Conservation (phyloP, 2,888 invertebrate species). For the Epirrhoe alternata region DNA sequence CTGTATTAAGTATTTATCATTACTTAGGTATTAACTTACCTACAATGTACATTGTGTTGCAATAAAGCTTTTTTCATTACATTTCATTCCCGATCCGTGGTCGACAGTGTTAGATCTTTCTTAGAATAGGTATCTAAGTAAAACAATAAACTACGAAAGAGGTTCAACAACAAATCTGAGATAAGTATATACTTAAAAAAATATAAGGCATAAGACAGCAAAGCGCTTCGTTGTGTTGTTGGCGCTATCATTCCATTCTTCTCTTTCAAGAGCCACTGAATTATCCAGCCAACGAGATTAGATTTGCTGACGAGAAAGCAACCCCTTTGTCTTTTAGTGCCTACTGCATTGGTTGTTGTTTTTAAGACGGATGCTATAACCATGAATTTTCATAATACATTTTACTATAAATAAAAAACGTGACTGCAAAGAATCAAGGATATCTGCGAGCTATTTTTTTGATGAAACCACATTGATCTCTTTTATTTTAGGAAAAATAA, state of each 20-base stretch:
- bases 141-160: too few relatives aligned
- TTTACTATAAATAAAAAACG: too few relatives aligned
- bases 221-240: neutral
- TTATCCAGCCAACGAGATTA: constrained; percentile 15
- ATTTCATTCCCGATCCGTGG: too few relatives aligned
- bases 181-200: neutral
- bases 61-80: too few relatives aligned
- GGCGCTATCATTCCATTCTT: constrained; percentile 12
- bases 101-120: too few relatives aligned
- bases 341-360: constrained; percentile 1
- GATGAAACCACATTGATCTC: too few relatives aligned
- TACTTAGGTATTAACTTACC: too few relatives aligned
- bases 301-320: constrained; percentile 11
- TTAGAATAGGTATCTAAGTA: too few relatives aligned
- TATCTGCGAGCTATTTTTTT: neutral
- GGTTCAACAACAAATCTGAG: too few relatives aligned
- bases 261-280: constrained; percentile 16
- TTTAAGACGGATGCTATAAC: neutral
- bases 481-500: too few relatives aligned
- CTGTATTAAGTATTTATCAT: too few relatives aligned
- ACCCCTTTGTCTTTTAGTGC: constrained; percentile 1
- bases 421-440: neutral
- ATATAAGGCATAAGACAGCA: neutral
- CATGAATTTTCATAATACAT: neutral
- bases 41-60: too few relatives aligned